These are phyloP conservation scores for Diaperis boleti DNA, from an alignment of 2,888 invertebrate species.

Conservation along the genomic window DNA sequence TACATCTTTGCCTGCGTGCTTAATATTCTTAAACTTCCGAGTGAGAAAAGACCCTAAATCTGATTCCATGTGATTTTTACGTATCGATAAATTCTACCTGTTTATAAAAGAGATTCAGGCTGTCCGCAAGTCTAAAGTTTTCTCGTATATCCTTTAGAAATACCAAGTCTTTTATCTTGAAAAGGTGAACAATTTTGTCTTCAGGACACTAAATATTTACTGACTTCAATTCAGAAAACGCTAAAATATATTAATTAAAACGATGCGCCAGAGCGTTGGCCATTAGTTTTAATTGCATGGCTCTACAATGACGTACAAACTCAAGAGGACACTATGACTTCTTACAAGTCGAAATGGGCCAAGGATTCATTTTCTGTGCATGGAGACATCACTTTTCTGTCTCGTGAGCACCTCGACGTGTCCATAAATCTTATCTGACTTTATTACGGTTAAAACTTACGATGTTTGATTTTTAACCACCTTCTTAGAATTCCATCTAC, in stretches of 20 bases:
- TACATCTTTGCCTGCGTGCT: too few relatives aligned
- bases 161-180: conserved; percentile 20
- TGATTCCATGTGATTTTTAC: neutral
- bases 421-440: too few relatives aligned
- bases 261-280: neutral
- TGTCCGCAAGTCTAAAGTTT: conserved; percentile 13
- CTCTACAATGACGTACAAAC: neutral
- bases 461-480: neutral
- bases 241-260: neutral
- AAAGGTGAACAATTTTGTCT: neutral
- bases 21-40: too few relatives aligned
- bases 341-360: neutral
- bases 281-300: neutral
- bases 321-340: neutral
- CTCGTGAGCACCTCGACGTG: too few relatives aligned
- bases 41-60: conserved; percentile 1
- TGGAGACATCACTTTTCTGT: neutral
- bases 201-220: too few relatives aligned
- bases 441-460: neutral
- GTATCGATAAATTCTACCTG: conserved; percentile 22
- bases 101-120: conserved; percentile 23
- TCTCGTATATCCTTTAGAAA: conserved; percentile 6
- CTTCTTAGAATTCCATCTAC: neutral
- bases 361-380: neutral
- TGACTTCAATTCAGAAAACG: too few relatives aligned